phyloP scores from a whole-genome alignment of 1,140 invertebrate species.

The Philopotamus ludificatus region DNA sequence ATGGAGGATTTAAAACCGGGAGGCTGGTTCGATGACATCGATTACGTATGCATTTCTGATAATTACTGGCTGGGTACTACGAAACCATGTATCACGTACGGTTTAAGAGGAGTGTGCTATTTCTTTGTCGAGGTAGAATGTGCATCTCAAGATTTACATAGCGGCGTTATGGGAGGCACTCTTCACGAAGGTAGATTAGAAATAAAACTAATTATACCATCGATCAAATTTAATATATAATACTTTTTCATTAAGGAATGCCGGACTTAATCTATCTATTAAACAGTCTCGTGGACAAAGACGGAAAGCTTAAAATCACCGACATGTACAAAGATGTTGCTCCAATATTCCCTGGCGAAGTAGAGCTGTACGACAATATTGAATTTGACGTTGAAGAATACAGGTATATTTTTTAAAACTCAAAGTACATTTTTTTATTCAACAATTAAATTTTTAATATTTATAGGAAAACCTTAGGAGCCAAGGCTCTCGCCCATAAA shows the following conservation, averaged over 20 bases:
- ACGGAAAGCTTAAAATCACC: constrained; percentile 81
- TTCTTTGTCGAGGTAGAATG: constrained; percentile 89
- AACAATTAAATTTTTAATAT: constrained; percentile 11
- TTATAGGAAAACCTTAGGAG: constrained; percentile 66
- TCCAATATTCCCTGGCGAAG: constrained; percentile 72
- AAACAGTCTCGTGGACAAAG: constrained; percentile 76
- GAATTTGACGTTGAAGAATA: constrained; percentile 89
- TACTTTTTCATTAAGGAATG: constrained; percentile 65
- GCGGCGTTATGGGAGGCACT: constrained; percentile 91
- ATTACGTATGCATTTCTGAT: constrained; percentile 97
- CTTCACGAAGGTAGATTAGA: constrained; percentile 62
- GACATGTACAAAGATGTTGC: constrained; percentile 79
- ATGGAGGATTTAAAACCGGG: constrained; percentile 56
- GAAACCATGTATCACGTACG: constrained; percentile 97
- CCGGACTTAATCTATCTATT: constrained; percentile 83
- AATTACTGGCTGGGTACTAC: constrained; percentile 98
- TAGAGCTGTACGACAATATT: constrained; percentile 78
- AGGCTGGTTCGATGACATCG: constrained; percentile 80
- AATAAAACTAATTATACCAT: not conserved
- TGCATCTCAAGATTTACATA: constrained; percentile 90
- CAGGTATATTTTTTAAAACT: constrained; percentile 46
- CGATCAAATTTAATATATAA: not conserved
- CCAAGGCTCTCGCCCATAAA: constrained; percentile 69
- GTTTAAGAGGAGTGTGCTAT: constrained; percentile 90
- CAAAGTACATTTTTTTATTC: not conserved